Conservation (phyloP, 1,140 invertebrate species). For the Spodoptera litura region DNA sequence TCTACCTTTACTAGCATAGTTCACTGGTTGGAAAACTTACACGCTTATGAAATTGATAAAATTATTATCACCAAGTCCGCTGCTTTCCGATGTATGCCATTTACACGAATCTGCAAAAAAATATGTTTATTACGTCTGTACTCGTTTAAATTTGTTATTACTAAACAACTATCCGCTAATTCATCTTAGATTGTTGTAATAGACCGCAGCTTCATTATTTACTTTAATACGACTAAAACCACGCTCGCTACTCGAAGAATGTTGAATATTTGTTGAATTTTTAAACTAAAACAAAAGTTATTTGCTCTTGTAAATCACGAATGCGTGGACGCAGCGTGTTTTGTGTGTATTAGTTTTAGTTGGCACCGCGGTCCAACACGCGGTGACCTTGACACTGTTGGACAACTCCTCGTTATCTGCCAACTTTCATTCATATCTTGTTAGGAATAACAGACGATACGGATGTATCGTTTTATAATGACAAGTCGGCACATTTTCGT, state of each 20-base stretch:
- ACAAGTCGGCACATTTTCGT: background rate
- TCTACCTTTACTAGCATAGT: background rate
- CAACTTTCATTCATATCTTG: constrained; percentile 71
- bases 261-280: constrained; percentile 12
- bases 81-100: too few species aligned
- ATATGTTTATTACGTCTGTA: too few species aligned
- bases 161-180: too few species aligned
- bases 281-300: constrained; percentile 4
- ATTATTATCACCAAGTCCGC: background rate
- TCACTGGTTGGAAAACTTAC: constrained; percentile 7
- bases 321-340: constrained; percentile 29
- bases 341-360: constrained; percentile 42
- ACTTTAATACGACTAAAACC: background rate
- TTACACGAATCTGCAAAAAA: too few species aligned
- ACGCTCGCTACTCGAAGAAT: constrained; percentile 2
- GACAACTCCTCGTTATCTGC: constrained; percentile 65
- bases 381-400: constrained; percentile 72
- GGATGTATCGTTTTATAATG: constrained; percentile 11
- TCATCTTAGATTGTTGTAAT: background rate
- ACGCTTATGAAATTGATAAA: background rate
- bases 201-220: background rate
- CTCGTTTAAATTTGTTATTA: too few species aligned
- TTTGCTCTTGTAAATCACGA: constrained; percentile 34
- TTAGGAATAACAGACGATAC: constrained; percentile 27
- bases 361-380: constrained; percentile 53